These are phyloP conservation scores for Drymonia ruficornis DNA, from an alignment of 2,888 invertebrate species.

Conservation along the genomic window DNA sequence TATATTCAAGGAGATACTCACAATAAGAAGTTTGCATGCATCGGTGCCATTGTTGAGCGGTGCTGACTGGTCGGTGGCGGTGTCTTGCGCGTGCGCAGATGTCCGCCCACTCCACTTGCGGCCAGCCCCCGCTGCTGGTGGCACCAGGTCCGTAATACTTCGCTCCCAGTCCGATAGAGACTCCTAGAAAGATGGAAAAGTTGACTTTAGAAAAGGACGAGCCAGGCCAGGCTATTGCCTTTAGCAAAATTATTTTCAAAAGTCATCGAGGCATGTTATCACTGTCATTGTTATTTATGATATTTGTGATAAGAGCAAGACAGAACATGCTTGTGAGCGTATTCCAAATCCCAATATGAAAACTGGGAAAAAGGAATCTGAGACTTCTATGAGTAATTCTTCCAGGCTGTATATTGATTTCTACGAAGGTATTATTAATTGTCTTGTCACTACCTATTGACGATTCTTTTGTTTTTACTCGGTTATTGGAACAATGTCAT, in stretches of 20 bases:
- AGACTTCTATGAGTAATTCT: too few species aligned
- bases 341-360: too few species aligned
- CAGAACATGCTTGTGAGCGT: too few species aligned
- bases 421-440: too few species aligned
- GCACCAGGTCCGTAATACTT: conserved; percentile 51
- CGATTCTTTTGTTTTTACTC: not conserved
- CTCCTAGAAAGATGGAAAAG: conserved; percentile 57
- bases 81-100: conserved; percentile 69
- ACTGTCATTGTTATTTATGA: too few species aligned
- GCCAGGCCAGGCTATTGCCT: too few species aligned
- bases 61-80: conserved; percentile 60
- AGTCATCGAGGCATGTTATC: too few species aligned
- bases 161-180: conserved; percentile 73
- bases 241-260: too few species aligned
- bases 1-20: conserved; percentile 45
- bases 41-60: conserved; percentile 67
- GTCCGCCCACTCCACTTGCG: conserved; percentile 74
- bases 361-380: too few species aligned
- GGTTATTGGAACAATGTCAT: not conserved
- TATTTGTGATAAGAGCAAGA: too few species aligned
- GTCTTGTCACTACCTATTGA: too few species aligned
- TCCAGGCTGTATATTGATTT: too few species aligned
- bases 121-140: conserved; percentile 51
- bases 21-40: conserved; percentile 73
- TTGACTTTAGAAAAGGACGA: not conserved